A percentile compares a stretch with the other conserved stretches of the same genome.
Conservation (phyloP, 2,113 vertebrate genomes). For the Capra hircus region DNA sequence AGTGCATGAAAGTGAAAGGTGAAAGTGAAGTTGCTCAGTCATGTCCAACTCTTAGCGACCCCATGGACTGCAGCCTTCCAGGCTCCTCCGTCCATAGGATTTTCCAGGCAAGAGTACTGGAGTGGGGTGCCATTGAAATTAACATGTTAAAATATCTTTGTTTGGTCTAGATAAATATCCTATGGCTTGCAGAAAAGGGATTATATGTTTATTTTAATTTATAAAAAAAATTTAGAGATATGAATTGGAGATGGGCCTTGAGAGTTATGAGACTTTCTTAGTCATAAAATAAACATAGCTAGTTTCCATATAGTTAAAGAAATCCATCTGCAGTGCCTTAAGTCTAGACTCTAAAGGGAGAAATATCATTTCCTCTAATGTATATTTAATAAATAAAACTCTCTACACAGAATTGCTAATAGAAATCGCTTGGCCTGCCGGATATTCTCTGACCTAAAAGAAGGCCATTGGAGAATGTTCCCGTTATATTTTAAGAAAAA, state of each 20-base stretch:
- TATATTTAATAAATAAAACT: conserved; percentile 75
- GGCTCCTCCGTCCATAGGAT: no score
- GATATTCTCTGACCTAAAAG: conserved; percentile 43
- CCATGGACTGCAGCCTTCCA: no score
- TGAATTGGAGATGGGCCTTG: conserved; percentile 57
- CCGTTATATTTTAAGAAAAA: conserved; percentile 11
- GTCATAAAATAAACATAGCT: conserved; percentile 73
- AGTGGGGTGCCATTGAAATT: conserved; percentile 7
- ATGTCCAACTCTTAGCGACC: no score
- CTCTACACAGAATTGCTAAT: conserved; percentile 65
- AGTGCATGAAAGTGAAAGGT: no score
- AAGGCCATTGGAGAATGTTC: background rate
- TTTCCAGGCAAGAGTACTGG: no score
- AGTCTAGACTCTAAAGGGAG: conserved; percentile 67
- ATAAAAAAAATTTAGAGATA: conserved; percentile 68
- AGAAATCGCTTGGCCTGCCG: conserved; percentile 45
- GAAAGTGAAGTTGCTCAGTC: no score
- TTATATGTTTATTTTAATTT: conserved; percentile 65
- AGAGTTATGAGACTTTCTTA: conserved; percentile 65
- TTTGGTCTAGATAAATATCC: conserved; percentile 46
- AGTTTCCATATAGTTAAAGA: conserved; percentile 67
- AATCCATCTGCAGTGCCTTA: conserved; percentile 49
- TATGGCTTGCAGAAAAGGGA: conserved; percentile 58
- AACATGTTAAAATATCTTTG: conserved; percentile 50
- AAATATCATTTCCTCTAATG: conserved; percentile 71